These are phyloP conservation scores for Ligdia adustata DNA, from an alignment of 2,888 invertebrate genomes.

Conservation along the genomic window DNA sequence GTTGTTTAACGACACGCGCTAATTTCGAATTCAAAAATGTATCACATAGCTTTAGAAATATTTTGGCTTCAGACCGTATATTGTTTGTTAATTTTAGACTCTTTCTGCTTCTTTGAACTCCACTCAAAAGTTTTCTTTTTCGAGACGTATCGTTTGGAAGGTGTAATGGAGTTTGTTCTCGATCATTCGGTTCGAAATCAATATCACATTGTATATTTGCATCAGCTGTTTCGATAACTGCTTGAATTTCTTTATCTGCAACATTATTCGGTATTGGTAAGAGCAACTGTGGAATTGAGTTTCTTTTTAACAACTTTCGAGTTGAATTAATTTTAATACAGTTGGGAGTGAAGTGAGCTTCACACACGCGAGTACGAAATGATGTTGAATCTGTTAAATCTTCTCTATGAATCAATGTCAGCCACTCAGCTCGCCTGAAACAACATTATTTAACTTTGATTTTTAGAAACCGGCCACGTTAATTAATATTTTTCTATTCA, in stretches of 20 bases:
- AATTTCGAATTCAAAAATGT: no score
- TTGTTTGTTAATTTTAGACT: no score
- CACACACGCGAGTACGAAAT: slow-evolving; percentile 34
- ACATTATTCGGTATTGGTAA: slow-evolving; percentile 14
- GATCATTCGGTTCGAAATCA: slow-evolving; percentile 13
- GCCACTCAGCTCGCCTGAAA: slow-evolving; percentile 11
- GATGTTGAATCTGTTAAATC: slow-evolving; percentile 28
- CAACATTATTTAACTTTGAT: no score
- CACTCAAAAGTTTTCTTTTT: slow-evolving; percentile 32
- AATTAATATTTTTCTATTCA: no score
- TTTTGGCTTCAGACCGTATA: no score
- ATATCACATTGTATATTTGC: slow-evolving; percentile 23
- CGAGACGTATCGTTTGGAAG: slow-evolving; percentile 16
- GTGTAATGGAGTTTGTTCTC: slow-evolving; percentile 14
- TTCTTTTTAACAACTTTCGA: slow-evolving; percentile 28
- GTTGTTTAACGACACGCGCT: no score
- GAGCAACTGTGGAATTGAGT: slow-evolving; percentile 26
- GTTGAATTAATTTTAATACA: slow-evolving; percentile 17
- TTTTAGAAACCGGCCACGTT: no score
- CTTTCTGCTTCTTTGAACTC: slow-evolving; percentile 5
- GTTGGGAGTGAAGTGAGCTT: slow-evolving; percentile 23
- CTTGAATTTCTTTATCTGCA: slow-evolving; percentile 23
- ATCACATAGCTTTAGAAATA: no score
- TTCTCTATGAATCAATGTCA: slow-evolving; percentile 9
- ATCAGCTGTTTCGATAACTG: slow-evolving; percentile 19